These are phyloP conservation scores for Cryptocephalus primarius DNA, from an alignment of 2,888 invertebrate species.

Conservation along the genomic window DNA sequence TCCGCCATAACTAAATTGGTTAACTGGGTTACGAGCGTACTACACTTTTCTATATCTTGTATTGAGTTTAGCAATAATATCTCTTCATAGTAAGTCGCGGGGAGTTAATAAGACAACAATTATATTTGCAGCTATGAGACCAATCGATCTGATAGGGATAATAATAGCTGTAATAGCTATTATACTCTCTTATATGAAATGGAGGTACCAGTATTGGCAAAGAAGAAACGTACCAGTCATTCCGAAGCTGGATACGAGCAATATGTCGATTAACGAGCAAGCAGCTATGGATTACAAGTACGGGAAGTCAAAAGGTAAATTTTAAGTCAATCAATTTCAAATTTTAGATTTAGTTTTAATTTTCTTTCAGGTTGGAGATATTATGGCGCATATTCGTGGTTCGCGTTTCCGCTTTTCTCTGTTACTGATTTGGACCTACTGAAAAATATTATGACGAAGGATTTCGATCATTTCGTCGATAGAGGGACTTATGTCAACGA, in stretches of 20 bases:
- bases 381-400: constrained; percentile 17
- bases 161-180: neutral
- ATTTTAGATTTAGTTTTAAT: too few species aligned
- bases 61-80: too few species aligned
- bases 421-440: constrained; percentile 27
- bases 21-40: too few species aligned
- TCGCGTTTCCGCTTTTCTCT: constrained; percentile 21
- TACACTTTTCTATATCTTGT: too few species aligned
- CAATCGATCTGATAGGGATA: neutral
- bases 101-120: too few species aligned
- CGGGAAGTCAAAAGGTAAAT: neutral
- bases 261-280: too few species aligned
- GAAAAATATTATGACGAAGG: constrained; percentile 27
- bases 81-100: too few species aligned
- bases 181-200: neutral
- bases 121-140: too few species aligned
- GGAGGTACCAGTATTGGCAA: neutral
- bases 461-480: constrained; percentile 29
- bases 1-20: too few species aligned
- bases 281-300: too few species aligned
- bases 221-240: neutral
- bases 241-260: too few species aligned
- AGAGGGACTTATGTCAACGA: constrained; percentile 26
- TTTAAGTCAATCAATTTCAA: too few species aligned
- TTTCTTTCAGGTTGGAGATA: constrained; percentile 11